phyloP scores from a whole-genome alignment of 2,888 invertebrate genomes.

The Drosophila nigricruria region DNA sequence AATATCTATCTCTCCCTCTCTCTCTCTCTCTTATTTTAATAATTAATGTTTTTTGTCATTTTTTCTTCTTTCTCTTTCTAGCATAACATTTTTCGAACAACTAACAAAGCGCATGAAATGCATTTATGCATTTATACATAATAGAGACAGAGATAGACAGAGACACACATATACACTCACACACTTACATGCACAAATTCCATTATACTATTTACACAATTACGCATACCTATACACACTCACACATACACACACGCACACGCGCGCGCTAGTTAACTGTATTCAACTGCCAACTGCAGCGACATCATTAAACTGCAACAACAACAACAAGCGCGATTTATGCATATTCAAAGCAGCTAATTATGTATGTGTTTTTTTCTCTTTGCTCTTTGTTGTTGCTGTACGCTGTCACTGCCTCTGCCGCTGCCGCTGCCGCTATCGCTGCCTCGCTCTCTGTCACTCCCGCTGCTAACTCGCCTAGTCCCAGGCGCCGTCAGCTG shows the following conservation, averaged over 20 bases:
- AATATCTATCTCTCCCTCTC: neutral
- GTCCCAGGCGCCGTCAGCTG: conserved; percentile 35
- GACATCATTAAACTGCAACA: conserved; percentile 67
- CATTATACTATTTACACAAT: conserved; percentile 64
- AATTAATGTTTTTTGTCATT: neutral
- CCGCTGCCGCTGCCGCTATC: conserved; percentile 13
- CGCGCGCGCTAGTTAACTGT: conserved; percentile 51
- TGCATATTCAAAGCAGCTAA: conserved; percentile 68
- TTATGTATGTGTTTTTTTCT: conserved; percentile 43
- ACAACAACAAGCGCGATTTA: conserved; percentile 44
- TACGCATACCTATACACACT: conserved; percentile 22
- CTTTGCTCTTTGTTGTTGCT: conserved; percentile 15
- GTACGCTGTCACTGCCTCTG: conserved; percentile 5
- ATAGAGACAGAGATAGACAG: conserved; percentile 15
- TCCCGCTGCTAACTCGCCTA: conserved; percentile 8
- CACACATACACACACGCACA: conserved; percentile 27
- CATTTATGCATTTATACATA: conserved; percentile 60
- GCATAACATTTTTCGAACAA: conserved; percentile 60
- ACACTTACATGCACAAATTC: conserved; percentile 17
- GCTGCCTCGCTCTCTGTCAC: conserved; percentile 10
- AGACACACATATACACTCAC: conserved; percentile 12
- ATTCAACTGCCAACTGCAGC: conserved; percentile 63
- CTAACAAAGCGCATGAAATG: conserved; percentile 73
- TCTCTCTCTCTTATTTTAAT: conserved; percentile 3
- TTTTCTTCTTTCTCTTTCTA: conserved; percentile 7